Evolutionary conservation across 2,888 invertebrate species (phyloP), one percentile per base, ranked within the genome.

Genomic region (Synanthedon andrenaeformis): DNA sequence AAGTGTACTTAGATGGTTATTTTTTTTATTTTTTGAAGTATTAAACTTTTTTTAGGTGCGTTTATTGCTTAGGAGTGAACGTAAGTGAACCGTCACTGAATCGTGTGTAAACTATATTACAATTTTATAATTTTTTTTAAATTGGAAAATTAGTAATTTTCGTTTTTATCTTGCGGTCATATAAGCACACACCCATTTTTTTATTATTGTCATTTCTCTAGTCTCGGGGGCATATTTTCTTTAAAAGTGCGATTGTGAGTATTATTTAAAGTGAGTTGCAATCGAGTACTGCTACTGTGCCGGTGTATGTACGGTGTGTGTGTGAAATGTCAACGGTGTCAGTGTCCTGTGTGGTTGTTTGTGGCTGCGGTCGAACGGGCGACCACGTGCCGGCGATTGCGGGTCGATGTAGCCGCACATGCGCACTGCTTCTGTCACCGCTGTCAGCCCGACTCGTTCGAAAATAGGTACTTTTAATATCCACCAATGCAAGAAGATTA

Each of bases 341-440:
- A 59, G 62, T 62, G 62, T 56, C 58, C 59, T 55, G 53, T 52
- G 52, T 48, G 59, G 57, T 62, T 61, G 66, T 67, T 64, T 62
- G 66, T 64, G 62, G 59, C 62, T 64, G 59, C 56, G 56, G 54
- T 57, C 55, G 56, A 62, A 64, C 72, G 82, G 82, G 81, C 82
- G 82, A 79, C 76, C 73, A 72, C 45, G 45, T 35, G 35, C 35
- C 35, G 35, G 35, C 35, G 35, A 35, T 10, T 35, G 35, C 35
- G 67, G 84, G 81, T 85, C 84, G 86, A 85, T 85, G 66, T 49
- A 56, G 63, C 62, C 69, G 76, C 83, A 84, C 82, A 63, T 66
- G 79, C 79, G 82, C 74, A 53, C 54, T 59, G 58, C 35, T 35
- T 10, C 35, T 35, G 35, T 35, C 35, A 35, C 10, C 35, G 35